Percentiles rank a stretch among this genome's conserved stretches.
These are phyloP conservation scores for Peribatodes rhomboidaria DNA, from an alignment of 2,888 invertebrate species.

Conservation along the genomic window DNA sequence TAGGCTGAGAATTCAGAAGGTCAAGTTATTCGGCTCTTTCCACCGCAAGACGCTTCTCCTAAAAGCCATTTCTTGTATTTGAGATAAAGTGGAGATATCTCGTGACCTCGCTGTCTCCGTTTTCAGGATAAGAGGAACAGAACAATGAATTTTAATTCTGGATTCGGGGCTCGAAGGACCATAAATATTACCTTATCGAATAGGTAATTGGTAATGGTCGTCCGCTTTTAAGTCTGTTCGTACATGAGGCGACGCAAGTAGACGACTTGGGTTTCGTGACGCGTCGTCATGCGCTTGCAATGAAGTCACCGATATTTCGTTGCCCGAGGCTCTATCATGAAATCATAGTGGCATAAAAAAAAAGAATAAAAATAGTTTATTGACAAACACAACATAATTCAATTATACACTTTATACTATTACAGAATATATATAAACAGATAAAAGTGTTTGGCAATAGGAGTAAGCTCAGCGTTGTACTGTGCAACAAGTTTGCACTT, in stretches of 20 bases:
- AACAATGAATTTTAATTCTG: constrained; percentile 86
- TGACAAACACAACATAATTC: too few relatives aligned
- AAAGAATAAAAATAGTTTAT: too few relatives aligned
- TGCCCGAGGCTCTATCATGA: too few relatives aligned
- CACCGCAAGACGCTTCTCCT: constrained; percentile 61
- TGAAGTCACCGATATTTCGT: not conserved
- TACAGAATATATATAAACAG: too few relatives aligned
- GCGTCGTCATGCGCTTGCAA: not conserved
- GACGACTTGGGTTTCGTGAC: not conserved
- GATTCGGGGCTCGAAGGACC: constrained; percentile 62
- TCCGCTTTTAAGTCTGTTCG: constrained; percentile 59
- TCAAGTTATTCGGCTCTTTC: constrained; percentile 70
- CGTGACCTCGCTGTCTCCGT: constrained; percentile 78
- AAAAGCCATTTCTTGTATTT: constrained; percentile 84
- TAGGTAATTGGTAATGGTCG: constrained; percentile 83
- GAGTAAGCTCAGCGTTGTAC: too few relatives aligned
- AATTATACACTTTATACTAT: too few relatives aligned
- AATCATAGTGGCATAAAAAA: too few relatives aligned
- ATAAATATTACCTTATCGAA: constrained; percentile 84
- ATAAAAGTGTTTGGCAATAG: too few relatives aligned
- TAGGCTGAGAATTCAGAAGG: constrained; percentile 62
- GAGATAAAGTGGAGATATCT: constrained; percentile 79
- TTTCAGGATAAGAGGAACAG: constrained; percentile 82
- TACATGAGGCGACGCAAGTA: not conserved
- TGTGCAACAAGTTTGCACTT: too few relatives aligned